Base-by-base conservation (phyloP, 1,140 invertebrate genomes). In the Lordiphosa mommai region DNA sequence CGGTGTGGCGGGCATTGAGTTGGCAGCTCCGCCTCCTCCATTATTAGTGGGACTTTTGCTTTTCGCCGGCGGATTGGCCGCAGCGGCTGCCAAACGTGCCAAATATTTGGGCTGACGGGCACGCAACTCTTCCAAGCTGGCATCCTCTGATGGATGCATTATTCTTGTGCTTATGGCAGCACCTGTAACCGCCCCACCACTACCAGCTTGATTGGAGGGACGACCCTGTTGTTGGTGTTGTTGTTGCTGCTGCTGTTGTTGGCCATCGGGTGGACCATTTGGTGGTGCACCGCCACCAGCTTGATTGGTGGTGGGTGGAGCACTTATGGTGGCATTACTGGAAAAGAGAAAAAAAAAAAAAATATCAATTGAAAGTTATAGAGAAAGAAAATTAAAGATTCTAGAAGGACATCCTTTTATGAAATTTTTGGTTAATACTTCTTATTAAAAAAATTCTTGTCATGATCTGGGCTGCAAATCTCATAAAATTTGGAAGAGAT, bases 101-200 rank as follows among this genome's bases (percentile, higher is more conserved):
- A 82, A 82, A 47, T 97, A 97, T 87, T 95, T 95, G 2, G 93
- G 91, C 74, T 93, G 90, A 58, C 93, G 91, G 7, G 96, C 94
- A 47, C 94, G 91, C 61, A 96, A 93, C 90, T 98, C 96, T 88
- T 98, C 97, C 90, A 97, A 79, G 37, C 96, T 98, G 34, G 98
- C 93, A 90, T 98, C 97, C 89, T 98, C 96, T 16, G 95, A 93
- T 16, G 97, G 97, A 90, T 99, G 97, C 77, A 98, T 94, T 47
- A 98, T 97, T 91, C 96, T 96, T 87, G 96, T 96, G 12, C 95
- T 94, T 17, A 95, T 94, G 53, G 85, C 90, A 46, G 53, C 82
- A 57, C 48, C 87, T 82, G 53, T 88, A 61, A 58, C 37, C 4
- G 53, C 29, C 9, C 49, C 49, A 12, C 59, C 41, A 2, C 29